phyloP scores from a whole-genome alignment of 1,140 invertebrate genomes.

The Cydia pomonella region DNA sequence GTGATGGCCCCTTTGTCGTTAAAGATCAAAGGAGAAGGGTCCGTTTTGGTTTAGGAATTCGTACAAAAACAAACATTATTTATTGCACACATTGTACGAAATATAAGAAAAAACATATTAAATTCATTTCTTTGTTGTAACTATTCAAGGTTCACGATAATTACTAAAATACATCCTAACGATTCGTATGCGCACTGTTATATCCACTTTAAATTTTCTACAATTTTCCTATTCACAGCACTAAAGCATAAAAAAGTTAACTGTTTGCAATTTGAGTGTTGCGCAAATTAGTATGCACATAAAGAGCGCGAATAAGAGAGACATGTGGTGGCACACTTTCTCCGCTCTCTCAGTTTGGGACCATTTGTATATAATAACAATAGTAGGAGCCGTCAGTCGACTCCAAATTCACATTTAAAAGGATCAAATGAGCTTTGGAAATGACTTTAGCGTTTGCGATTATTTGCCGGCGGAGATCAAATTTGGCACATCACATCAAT shows the following conservation, averaged over 20 bases:
- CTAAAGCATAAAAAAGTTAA: neutral
- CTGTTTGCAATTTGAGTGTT: neutral
- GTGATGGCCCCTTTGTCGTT: neutral
- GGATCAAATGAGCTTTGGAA: neutral
- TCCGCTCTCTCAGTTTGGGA: slow-evolving; percentile 1
- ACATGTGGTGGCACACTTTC: slow-evolving; percentile 13
- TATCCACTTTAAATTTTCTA: neutral
- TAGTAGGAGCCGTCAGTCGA: neutral
- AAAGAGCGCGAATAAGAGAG: slow-evolving; percentile 7
- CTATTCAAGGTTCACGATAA: neutral
- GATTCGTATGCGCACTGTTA: neutral
- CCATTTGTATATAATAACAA: neutral
- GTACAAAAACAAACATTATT: neutral
- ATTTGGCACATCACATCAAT: slow-evolving; percentile 2
- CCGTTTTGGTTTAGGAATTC: neutral
- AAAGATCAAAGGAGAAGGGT: neutral
- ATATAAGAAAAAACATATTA: neutral
- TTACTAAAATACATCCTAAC: neutral
- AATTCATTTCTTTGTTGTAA: neutral
- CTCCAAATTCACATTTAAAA: neutral
- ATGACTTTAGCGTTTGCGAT: neutral
- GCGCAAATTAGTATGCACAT: slow-evolving; percentile 11
- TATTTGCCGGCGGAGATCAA: neutral
- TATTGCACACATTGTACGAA: neutral
- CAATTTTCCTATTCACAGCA: neutral